These are phyloP conservation scores for Eriocheir sinensis DNA, from an alignment of 1,140 invertebrate species.

Conservation along the genomic window DNA sequence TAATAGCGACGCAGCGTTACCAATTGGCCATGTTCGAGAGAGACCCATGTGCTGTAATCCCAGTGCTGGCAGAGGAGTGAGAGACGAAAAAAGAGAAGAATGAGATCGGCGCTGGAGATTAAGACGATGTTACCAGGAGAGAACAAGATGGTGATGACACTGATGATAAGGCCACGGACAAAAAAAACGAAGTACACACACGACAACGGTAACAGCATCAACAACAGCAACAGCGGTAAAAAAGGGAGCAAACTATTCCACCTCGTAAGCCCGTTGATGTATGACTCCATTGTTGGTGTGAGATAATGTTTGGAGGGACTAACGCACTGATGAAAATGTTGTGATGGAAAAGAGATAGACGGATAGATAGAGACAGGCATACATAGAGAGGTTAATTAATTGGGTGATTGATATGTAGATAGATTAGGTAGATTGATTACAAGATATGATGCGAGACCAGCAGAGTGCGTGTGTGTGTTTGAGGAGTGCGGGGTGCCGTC, in stretches of 20 bases:
- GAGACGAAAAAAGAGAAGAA: conserved; percentile 12
- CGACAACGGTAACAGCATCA: background rate
- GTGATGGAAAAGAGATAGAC: too few species aligned
- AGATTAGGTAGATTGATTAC: too few species aligned
- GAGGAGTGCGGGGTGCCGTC: too few species aligned
- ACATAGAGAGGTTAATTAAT: too few species aligned
- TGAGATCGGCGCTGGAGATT: background rate
- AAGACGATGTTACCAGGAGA: background rate
- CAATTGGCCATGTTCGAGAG: too few species aligned
- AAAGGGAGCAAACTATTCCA: background rate
- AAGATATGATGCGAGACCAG: too few species aligned
- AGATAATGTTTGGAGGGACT: too few species aligned
- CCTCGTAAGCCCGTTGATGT: background rate
- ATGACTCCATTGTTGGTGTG: background rate
- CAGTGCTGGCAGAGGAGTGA: background rate
- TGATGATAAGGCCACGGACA: background rate
- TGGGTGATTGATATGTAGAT: too few species aligned
- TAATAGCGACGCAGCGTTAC: background rate
- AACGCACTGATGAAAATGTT: too few species aligned
- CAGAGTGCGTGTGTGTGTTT: too few species aligned
- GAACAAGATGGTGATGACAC: background rate
- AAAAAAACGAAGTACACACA: background rate
- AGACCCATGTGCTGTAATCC: too few species aligned
- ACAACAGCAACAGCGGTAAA: background rate
- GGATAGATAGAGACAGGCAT: too few species aligned